Evolutionary conservation across 2,797 vertebrate species (phyloP).

Genomic region (Pipistrellus pygmaeus): DNA sequence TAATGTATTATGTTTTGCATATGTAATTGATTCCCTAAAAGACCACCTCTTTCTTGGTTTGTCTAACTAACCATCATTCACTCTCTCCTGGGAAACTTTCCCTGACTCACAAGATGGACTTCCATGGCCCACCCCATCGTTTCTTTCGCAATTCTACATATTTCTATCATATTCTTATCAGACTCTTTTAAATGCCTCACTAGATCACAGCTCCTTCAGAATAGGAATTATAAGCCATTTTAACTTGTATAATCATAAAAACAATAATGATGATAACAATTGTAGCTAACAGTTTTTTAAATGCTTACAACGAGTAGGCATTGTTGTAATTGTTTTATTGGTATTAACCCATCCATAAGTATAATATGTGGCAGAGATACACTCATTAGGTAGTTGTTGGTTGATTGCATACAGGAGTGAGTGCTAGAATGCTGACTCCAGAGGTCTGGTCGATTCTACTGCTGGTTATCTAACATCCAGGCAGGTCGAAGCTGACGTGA

Average conservation of each 20-base stretch:
- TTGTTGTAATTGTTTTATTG: background rate
- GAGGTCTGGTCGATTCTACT: background rate
- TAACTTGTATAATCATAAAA: constrained; percentile 1
- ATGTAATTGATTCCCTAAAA: background rate
- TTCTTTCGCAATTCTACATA: background rate
- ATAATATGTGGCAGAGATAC: background rate
- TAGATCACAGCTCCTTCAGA: background rate
- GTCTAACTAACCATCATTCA: background rate
- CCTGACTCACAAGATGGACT: background rate
- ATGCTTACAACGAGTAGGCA: background rate
- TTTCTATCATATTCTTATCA: background rate
- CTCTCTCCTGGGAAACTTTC: background rate
- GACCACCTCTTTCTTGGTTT: background rate
- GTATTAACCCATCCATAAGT: background rate
- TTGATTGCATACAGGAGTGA: background rate
- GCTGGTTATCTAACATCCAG: background rate
- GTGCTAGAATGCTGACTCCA: background rate
- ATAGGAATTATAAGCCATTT: background rate
- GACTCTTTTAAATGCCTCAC: background rate
- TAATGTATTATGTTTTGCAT: background rate
- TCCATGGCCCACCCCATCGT: background rate
- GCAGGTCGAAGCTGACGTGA: background rate
- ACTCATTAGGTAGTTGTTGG: background rate
- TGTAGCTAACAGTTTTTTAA: background rate
- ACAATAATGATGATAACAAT: background rate